phyloP scores from a whole-genome alignment of 1,140 invertebrate species.

The Drosophila arizonae region DNA sequence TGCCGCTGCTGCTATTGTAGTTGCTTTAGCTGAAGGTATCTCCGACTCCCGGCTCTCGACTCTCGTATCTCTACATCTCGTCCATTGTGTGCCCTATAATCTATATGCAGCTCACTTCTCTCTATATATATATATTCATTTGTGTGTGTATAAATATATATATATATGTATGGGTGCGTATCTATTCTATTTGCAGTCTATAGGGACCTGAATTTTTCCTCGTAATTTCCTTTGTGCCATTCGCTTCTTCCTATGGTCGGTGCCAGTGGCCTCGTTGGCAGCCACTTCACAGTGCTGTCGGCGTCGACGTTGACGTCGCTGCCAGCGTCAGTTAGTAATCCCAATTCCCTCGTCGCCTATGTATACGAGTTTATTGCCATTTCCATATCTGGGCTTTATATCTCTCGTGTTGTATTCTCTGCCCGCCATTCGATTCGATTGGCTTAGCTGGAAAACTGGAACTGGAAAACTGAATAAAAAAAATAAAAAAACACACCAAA shows the following conservation, averaged over 20 bases:
- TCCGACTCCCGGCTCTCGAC: conserved; percentile 36
- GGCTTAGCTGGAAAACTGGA: conserved; percentile 36
- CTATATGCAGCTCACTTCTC: conserved; percentile 56
- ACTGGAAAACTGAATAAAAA: conserved; percentile 19
- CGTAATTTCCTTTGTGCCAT: conserved; percentile 74
- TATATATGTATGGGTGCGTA: conserved; percentile 26
- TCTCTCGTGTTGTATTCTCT: conserved; percentile 54
- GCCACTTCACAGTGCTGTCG: conserved; percentile 8
- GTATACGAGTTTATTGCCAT: conserved; percentile 73
- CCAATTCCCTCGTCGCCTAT: conserved; percentile 61
- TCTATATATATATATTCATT: background rate
- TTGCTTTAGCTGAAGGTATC: conserved; percentile 1
- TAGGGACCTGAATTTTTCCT: conserved; percentile 79
- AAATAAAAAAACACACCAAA: background rate
- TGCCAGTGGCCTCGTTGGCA: conserved; percentile 44
- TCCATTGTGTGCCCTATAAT: conserved; percentile 68
- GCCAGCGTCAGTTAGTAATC: conserved; percentile 58
- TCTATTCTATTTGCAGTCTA: conserved; percentile 58
- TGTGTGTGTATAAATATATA: conserved; percentile 22
- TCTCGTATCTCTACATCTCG: conserved; percentile 60
- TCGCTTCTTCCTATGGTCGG: conserved; percentile 32
- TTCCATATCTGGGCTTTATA: conserved; percentile 77
- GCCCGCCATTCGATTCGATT: conserved; percentile 28
- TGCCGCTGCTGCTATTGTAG: background rate
- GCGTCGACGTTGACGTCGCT: conserved; percentile 23